phyloP scores from a whole-genome alignment of 2,113 vertebrate genomes.

The Podocnemis expansa region DNA sequence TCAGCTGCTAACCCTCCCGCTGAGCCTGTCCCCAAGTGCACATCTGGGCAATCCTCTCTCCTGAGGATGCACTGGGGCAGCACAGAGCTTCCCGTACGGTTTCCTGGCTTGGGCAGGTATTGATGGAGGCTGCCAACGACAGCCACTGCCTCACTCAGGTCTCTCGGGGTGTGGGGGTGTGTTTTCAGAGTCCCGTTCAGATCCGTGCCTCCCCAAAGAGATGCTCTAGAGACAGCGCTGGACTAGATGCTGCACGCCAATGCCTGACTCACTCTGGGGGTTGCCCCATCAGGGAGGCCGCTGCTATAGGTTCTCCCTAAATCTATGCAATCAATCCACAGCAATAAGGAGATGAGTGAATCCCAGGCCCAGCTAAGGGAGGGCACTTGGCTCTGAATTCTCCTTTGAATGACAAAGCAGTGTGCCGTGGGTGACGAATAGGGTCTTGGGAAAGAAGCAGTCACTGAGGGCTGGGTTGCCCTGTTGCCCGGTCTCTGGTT shows the following conservation, averaged over 20 bases:
- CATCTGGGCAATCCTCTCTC: slow-evolving; percentile 31
- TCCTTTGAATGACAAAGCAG: neutral
- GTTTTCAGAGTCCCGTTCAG: neutral
- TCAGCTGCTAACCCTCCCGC: neutral
- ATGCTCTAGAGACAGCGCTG: neutral
- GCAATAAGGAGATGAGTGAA: neutral
- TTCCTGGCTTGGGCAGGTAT: fast-evolving
- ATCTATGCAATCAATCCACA: neutral
- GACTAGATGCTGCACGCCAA: neutral
- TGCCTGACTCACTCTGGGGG: neutral
- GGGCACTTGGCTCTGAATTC: neutral
- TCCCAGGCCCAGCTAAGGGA: neutral
- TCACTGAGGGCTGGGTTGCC: neutral
- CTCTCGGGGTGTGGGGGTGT: neutral
- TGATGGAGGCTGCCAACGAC: neutral
- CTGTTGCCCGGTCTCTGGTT: neutral
- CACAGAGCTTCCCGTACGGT: neutral
- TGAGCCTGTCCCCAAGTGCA: neutral
- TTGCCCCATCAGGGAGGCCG: neutral
- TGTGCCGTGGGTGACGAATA: neutral
- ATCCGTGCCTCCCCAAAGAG: neutral
- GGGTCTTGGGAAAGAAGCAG: neutral
- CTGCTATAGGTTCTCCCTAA: neutral
- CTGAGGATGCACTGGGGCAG: neutral
- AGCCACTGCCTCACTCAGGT: neutral